Evolutionary conservation across 2,113 vertebrate species (phyloP), one percentile per base, ranked within the genome.

Genomic region (Cyrtonyx montezumae): DNA sequence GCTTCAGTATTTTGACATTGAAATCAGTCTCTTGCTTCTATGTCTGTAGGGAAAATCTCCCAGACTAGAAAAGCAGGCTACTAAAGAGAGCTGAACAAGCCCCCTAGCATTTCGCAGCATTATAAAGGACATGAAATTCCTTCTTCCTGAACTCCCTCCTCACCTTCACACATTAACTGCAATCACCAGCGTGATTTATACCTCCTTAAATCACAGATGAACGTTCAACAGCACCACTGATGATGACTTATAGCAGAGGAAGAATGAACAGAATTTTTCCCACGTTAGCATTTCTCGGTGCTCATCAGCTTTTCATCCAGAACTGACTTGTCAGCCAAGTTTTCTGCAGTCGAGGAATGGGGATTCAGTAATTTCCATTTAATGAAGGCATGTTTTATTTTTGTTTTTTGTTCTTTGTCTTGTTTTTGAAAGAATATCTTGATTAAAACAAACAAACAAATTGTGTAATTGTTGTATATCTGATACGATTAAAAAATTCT

Each of bases 241-340:
- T 73, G 81, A 63, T 79, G 81, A 84, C 37, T 79, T 93, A 70
- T 2, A 79, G 79, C 40, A 93, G 75, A 79, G 55, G 91, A 96
- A 90, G 74, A 81, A 93, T 28, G 82, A 95, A 85, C 76, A 94
- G 26, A 49, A 85, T 62, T 63, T 95, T 95, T 85, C 68, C 51
- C 80, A 87, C 84, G 80, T 65, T 85, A 56, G 74, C 70, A 81
- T 94, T 92, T 80, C 84, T 87, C 75, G 91, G 69, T 0, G 1
- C 34, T 83, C 46, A 63, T 82, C 59, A 83, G 53, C 77, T 91
- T 93, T 75, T 84, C 62, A 79, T 94, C 84, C 92, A 92, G 74
- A 86, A 87, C 66, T 77, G 84, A 88, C 84, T 87, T 74, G 78
- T 79, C 82, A 83, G 73, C 91, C 80, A 84, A 42, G 74, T 91